Evolutionary conservation across 2,113 vertebrate species (phyloP).

Genomic region (Oncorhynchus clarkii): DNA sequence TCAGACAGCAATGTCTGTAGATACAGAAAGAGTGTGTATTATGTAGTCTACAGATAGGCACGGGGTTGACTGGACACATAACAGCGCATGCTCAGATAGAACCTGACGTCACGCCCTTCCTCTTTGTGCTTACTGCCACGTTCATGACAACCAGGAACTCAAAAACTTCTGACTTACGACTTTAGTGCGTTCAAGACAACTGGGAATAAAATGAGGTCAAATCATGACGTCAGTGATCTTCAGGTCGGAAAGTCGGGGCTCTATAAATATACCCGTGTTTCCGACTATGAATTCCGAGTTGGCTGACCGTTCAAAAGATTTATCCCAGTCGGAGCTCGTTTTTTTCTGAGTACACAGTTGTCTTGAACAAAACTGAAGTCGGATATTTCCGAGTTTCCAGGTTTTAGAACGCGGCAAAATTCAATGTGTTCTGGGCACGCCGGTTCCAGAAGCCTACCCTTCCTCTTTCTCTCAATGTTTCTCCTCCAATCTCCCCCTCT

Average conservation of each 20-base stretch:
- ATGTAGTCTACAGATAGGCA: slow-evolving; percentile 57
- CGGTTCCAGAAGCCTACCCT: slow-evolving; percentile 14
- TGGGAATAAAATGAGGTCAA: too few species aligned
- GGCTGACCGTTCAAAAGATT: too few species aligned
- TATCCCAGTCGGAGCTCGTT: too few species aligned
- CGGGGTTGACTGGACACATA: slow-evolving; percentile 33
- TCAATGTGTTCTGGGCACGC: not conserved
- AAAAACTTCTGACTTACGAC: too few species aligned
- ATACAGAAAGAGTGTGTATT: slow-evolving; percentile 33
- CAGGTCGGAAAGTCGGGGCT: too few species aligned
- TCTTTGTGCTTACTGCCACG: not conserved
- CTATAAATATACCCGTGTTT: too few species aligned
- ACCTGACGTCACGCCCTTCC: slow-evolving; percentile 19
- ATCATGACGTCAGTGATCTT: too few species aligned
- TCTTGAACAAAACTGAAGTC: too few species aligned
- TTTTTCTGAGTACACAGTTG: too few species aligned
- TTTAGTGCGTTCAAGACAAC: not conserved
- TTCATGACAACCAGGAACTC: too few species aligned
- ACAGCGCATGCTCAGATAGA: slow-evolving; percentile 45
- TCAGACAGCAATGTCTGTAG: not conserved
- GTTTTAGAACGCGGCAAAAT: not conserved
- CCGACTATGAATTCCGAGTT: too few species aligned
- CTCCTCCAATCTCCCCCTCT: not conserved
- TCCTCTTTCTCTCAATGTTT: slow-evolving; percentile 12
- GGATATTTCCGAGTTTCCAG: too few species aligned